Evolutionary conservation across 2,888 invertebrate species (phyloP).

Genomic region (Eupeodes latifasciatus): DNA sequence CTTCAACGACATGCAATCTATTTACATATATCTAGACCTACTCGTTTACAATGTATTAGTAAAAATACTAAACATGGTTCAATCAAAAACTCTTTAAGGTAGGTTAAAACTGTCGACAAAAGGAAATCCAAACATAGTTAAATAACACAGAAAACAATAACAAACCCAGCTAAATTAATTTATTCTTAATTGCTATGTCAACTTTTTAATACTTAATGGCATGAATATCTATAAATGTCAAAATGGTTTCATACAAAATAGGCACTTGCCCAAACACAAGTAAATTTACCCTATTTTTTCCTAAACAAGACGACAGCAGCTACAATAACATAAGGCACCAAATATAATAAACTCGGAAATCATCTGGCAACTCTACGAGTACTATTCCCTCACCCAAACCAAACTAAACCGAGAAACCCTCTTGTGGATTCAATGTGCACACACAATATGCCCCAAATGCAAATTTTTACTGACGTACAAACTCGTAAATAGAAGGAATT

Average conservation of each 20-base stretch:
- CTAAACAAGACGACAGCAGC: conserved; percentile 24
- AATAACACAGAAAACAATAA: background rate
- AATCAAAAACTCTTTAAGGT: background rate
- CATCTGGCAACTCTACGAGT: conserved; percentile 57
- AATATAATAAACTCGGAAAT: background rate
- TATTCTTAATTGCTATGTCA: background rate
- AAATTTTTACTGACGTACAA: conserved; percentile 46
- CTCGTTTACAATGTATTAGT: too few species aligned
- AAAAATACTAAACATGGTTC: too few species aligned
- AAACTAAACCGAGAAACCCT: conserved; percentile 40
- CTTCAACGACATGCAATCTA: too few species aligned
- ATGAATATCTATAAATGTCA: conserved; percentile 8
- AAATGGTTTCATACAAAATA: background rate
- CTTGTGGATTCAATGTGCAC: conserved; percentile 65
- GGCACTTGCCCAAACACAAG: conserved; percentile 24
- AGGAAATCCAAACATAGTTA: background rate
- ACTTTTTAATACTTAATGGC: conserved; percentile 1
- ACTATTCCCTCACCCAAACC: background rate
- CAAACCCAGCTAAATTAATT: background rate
- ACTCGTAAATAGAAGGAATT: conserved; percentile 52
- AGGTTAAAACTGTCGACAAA: background rate
- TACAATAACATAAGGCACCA: conserved; percentile 25
- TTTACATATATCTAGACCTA: too few species aligned
- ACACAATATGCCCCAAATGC: conserved; percentile 69
- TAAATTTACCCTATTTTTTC: conserved; percentile 50